Base-by-base conservation (phyloP, 23 tunicate species). In the Halocynthia aurantium region DNA sequence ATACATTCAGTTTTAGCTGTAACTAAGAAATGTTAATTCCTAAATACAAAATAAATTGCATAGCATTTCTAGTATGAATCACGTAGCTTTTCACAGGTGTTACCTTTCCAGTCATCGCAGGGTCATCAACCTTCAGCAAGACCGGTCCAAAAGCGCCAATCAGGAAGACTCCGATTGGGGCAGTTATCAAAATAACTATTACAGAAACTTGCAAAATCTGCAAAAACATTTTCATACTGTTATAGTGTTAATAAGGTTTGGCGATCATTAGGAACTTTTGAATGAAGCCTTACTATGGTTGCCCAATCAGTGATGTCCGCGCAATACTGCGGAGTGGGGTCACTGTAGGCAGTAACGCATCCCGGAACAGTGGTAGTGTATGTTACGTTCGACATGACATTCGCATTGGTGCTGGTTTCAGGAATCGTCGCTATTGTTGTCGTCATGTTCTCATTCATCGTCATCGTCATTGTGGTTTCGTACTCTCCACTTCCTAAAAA, bases 181-280 rank as follows among this genome's bases (percentile, higher is more conserved):
- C 89, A 49, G 89, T 84, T 58, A 84, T 51, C 12, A 84, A 60
- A 15, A 84, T 84, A 6, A 84, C 89, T 6, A 84, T 7, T 0
- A 84, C 89, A 6, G 89, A 84, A n/a, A 84, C 89, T 84, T 84
- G 89, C 11, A 84, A 71, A 70, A 84, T 84, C 89, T 84, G 44
- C 22, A 54, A 77, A 77, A 7, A 77, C 13, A 58, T 10, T 18
- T 57, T n/a, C 63, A 58, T n/a, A 58, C 17, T 58, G 63, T 58
- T 13, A 58, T 1, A 13, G 15, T 15, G 63, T 1, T n/a, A 13
- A 13, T 58, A 50, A 72, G 4, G 15, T 11, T 31, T 9, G 4
- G 10, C 2, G 63, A 50, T 72, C 11, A 22, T 12, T 5, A 44
- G 44, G 44, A 31, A 31, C 1, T 31, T 31, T 22, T 31, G 19